phyloP scores from a whole-genome alignment of 1,140 invertebrate species.

The Pararge aegeria region DNA sequence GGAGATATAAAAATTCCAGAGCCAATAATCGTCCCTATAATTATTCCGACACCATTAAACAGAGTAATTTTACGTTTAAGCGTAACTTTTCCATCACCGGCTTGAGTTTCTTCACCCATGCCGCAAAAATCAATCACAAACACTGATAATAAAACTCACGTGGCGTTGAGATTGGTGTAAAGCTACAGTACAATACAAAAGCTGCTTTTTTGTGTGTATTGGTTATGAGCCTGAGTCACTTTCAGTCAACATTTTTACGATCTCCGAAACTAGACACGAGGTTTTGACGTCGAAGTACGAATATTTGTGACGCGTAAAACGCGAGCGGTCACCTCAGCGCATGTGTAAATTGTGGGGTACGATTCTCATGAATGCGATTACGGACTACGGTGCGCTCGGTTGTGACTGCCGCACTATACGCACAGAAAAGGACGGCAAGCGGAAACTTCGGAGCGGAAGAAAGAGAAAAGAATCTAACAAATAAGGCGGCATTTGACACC shows the following conservation, averaged over 20 bases:
- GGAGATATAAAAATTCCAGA: slow-evolving; percentile 92
- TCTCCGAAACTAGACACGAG: slow-evolving; percentile 52
- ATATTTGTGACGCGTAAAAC: slow-evolving; percentile 34
- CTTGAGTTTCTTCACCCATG: slow-evolving; percentile 72
- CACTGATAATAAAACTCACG: slow-evolving; percentile 60
- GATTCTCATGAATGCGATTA: slow-evolving; percentile 28
- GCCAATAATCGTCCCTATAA: slow-evolving; percentile 91
- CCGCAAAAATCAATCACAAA: slow-evolving; percentile 71
- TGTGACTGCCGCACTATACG: slow-evolving; percentile 3
- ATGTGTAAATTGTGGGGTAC: slow-evolving; percentile 41
- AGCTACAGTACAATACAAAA: not conserved
- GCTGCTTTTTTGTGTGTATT: slow-evolving; percentile 20
- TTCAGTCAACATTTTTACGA: slow-evolving; percentile 70
- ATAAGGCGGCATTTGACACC: not conserved
- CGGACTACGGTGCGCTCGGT: not conserved
- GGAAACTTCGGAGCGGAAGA: not conserved
- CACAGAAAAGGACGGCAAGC: slow-evolving; percentile 12
- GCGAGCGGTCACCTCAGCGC: slow-evolving; percentile 49
- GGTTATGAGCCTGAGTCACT: slow-evolving; percentile 59
- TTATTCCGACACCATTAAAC: slow-evolving; percentile 92
- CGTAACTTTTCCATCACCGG: slow-evolving; percentile 80
- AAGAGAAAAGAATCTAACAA: not conserved
- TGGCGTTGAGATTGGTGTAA: slow-evolving; percentile 38
- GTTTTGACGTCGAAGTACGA: slow-evolving; percentile 49
- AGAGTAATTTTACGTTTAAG: slow-evolving; percentile 91